A percentile compares a stretch with the other conserved stretches of the same genome.
Evolutionary conservation across 2,797 vertebrate genomes (phyloP).

Genomic region (Etheostoma nigrum): DNA sequence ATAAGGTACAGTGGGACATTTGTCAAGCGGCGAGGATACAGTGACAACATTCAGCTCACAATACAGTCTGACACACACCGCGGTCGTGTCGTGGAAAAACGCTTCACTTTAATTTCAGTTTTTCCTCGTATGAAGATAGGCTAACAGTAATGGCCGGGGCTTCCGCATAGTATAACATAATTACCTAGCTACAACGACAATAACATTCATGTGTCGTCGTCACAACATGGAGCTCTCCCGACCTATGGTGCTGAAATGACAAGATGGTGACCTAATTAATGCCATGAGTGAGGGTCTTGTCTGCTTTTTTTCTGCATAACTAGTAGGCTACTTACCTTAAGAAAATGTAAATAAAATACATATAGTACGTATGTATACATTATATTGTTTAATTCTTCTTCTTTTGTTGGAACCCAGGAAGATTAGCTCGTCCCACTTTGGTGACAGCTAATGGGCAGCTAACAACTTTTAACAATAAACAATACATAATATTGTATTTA

Average conservation of each 20-base stretch:
- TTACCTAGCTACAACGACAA: neutral
- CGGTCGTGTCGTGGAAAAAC: neutral
- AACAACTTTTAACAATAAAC: too few species aligned
- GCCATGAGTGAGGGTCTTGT: neutral
- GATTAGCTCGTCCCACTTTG: too few species aligned
- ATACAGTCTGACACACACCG: too few species aligned
- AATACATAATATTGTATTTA: neutral
- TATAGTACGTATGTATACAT: neutral
- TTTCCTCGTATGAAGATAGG: neutral
- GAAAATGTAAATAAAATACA: neutral
- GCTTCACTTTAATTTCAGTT: neutral
- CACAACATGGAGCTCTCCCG: slow-evolving; percentile 74
- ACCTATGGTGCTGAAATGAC: slow-evolving; percentile 79
- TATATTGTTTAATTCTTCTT: neutral
- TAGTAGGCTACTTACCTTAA: too few species aligned
- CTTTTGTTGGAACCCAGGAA: too few species aligned
- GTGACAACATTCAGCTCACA: neutral
- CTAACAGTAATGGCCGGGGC: too few species aligned
- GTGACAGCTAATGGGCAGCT: too few species aligned
- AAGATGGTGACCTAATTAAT: slow-evolving; percentile 46
- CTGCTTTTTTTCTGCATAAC: neutral
- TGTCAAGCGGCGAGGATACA: neutral
- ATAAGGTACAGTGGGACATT: slow-evolving; percentile 70
- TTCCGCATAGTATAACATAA: neutral
- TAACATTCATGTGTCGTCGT: slow-evolving; percentile 32